phyloP scores from a whole-genome alignment of 1,140 invertebrate genomes.

The Zaprionus lachaisei region DNA sequence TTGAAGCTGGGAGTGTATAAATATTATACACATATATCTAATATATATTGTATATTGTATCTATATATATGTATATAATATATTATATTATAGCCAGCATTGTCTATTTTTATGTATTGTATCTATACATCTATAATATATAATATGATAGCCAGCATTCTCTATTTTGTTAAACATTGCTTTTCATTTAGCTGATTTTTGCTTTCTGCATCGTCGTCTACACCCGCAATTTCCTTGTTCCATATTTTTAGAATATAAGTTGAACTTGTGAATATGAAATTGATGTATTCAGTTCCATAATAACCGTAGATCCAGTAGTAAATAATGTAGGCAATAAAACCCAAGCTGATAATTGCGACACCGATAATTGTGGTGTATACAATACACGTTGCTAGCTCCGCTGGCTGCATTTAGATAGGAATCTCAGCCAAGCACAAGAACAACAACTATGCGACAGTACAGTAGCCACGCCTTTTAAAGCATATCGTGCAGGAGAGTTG shows the following conservation, averaged over 20 bases:
- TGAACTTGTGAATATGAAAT: neutral
- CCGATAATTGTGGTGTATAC: conserved; percentile 14
- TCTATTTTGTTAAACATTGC: neutral
- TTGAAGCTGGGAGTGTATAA: too few species aligned
- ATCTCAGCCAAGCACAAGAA: neutral
- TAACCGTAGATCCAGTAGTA: conserved; percentile 7
- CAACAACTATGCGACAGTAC: neutral
- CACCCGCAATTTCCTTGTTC: neutral
- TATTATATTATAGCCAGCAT: too few species aligned
- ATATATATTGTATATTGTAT: too few species aligned
- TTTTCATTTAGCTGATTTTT: neutral
- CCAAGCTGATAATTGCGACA: conserved; percentile 16
- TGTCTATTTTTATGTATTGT: too few species aligned
- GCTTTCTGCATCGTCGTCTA: neutral
- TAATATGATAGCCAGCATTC: neutral
- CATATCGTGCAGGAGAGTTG: neutral
- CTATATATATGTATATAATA: too few species aligned
- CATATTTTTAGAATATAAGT: neutral
- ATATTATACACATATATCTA: too few species aligned
- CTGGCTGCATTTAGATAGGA: conserved; percentile 27
- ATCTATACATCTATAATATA: neutral
- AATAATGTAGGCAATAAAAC: conserved; percentile 5
- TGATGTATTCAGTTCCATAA: neutral
- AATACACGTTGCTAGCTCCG: conserved; percentile 32
- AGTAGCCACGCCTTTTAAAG: conserved; percentile 58